Conservation (phyloP, 1,140 invertebrate genomes). For the Metopolophium dirhodum region DNA sequence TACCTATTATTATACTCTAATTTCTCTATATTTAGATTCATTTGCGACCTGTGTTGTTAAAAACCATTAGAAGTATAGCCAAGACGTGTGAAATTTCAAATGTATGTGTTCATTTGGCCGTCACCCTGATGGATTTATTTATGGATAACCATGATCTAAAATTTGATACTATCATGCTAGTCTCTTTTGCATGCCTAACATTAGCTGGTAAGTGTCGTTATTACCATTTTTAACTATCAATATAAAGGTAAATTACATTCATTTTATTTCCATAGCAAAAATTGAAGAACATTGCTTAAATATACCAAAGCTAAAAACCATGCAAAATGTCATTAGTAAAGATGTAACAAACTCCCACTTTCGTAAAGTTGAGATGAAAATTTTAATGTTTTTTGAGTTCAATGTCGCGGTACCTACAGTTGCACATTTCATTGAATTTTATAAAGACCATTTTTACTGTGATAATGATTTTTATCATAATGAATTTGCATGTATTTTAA, state of each 20-base stretch:
- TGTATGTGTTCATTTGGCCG: slow-evolving; percentile 32
- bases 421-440: slow-evolving; percentile 53
- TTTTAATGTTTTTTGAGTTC: slow-evolving; percentile 47
- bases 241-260: neutral
- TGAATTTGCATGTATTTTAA: slow-evolving; percentile 6
- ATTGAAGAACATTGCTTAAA: slow-evolving; percentile 46
- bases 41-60: slow-evolving; percentile 27
- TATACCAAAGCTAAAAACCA: slow-evolving; percentile 35
- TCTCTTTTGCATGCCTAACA: slow-evolving; percentile 33
- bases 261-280: slow-evolving; percentile 32
- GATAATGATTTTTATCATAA: slow-evolving; percentile 19
- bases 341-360: slow-evolving; percentile 45
- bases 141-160: slow-evolving; percentile 54
- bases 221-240: neutral
- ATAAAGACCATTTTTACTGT: slow-evolving; percentile 47
- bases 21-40: slow-evolving; percentile 23
- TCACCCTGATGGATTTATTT: slow-evolving; percentile 36
- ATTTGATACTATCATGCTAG: slow-evolving; percentile 38
- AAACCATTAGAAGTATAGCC: slow-evolving; percentile 45
- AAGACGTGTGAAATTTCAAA: slow-evolving; percentile 35
- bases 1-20: neutral
- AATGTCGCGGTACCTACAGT: slow-evolving; percentile 35
- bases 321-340: slow-evolving; percentile 34
- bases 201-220: slow-evolving; percentile 6
- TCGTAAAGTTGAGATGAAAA: slow-evolving; percentile 48